Conservation (phyloP, 1,140 invertebrate species). For the Venturia canescens region DNA sequence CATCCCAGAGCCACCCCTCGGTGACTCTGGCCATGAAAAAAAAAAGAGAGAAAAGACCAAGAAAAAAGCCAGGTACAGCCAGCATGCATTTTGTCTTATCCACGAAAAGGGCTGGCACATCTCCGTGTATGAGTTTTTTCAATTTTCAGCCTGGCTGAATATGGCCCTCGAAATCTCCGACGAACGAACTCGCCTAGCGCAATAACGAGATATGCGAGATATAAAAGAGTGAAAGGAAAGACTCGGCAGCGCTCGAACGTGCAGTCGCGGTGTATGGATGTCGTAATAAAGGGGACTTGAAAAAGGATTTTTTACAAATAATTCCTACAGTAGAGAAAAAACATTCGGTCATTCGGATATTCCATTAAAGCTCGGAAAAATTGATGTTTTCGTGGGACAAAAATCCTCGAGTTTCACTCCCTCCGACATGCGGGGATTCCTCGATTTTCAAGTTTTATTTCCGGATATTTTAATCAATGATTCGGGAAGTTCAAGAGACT, state of each 20-base stretch:
- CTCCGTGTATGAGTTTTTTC: background rate
- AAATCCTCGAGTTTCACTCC: no score
- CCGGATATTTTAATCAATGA: no score
- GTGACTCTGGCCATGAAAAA: background rate
- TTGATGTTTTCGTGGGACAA: no score
- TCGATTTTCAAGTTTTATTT: no score
- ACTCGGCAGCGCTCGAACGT: background rate
- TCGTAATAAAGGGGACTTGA: background rate
- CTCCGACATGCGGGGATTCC: no score
- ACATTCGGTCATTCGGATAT: no score
- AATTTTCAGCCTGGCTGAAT: conserved; percentile 14
- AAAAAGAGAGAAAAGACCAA: background rate
- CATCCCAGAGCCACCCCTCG: conserved; percentile 29
- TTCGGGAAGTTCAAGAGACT: no score
- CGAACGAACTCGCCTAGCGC: background rate
- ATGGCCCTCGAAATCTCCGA: background rate
- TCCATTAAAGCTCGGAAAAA: no score
- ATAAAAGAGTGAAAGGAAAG: conserved; percentile 21
- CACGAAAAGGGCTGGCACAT: background rate
- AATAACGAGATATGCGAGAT: conserved; percentile 28
- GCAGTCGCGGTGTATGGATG: background rate
- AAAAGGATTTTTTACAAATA: background rate
- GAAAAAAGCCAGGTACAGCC: background rate
- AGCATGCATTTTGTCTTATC: conserved; percentile 28
- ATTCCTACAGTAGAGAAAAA: no score